Evolutionary conservation across 2,888 invertebrate genomes (phyloP).

Genomic region (Drosophila testacea): DNA sequence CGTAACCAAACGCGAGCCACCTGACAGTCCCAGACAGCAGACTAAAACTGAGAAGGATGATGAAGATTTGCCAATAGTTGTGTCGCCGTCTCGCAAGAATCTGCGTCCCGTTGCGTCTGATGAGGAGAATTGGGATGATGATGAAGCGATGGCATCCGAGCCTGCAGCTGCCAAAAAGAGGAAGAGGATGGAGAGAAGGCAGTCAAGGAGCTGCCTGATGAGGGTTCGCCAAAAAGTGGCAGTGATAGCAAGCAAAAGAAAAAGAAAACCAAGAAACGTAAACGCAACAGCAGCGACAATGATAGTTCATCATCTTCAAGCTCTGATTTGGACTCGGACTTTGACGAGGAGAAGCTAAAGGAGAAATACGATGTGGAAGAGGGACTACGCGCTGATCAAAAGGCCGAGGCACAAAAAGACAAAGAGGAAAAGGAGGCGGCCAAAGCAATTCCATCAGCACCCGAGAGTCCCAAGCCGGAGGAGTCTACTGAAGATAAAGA

Average conservation of each 20-base stretch:
- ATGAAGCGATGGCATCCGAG: background rate
- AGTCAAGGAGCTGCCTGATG: conserved; percentile 45
- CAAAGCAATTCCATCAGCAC: conserved; percentile 27
- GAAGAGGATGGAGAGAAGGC: conserved; percentile 26
- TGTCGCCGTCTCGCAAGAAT: conserved; percentile 71
- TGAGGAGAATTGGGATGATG: conserved; percentile 83
- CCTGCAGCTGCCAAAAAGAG: conserved; percentile 69
- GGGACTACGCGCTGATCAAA: conserved; percentile 68
- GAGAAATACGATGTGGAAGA: conserved; percentile 79
- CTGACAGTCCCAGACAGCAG: conserved; percentile 76
- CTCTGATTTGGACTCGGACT: conserved; percentile 73
- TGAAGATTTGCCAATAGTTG: conserved; percentile 64
- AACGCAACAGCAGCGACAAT: conserved; percentile 74
- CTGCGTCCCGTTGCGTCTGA: conserved; percentile 64
- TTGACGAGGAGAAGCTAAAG: conserved; percentile 84
- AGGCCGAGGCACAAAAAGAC: conserved; percentile 57
- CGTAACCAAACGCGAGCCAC: conserved; percentile 60
- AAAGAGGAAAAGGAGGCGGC: conserved; percentile 30
- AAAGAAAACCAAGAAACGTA: conserved; percentile 71
- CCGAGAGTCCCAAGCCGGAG: conserved; percentile 60
- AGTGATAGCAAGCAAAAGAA: conserved; percentile 42
- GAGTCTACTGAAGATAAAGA: conserved; percentile 43
- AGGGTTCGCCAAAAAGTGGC: conserved; percentile 34
- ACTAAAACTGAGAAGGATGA: conserved; percentile 44
- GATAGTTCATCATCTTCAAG: conserved; percentile 79